Percentiles rank a stretch among this genome's conserved stretches.
phyloP scores from a whole-genome alignment of 2,888 invertebrate species.

The Tetragonula carbonaria region DNA sequence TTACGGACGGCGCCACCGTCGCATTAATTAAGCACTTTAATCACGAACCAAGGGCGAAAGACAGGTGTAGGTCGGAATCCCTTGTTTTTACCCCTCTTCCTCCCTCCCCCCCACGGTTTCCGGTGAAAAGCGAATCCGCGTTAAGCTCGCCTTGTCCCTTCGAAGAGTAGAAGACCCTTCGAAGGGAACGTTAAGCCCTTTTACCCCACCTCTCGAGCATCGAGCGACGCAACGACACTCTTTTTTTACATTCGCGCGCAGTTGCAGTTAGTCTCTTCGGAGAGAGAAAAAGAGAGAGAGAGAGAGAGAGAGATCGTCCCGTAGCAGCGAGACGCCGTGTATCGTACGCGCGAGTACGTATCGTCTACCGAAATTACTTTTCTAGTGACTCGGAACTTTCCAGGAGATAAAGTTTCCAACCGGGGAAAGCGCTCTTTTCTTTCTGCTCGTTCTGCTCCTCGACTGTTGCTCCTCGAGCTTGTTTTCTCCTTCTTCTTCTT shows the following conservation, averaged over 20 bases:
- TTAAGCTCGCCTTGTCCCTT: neutral
- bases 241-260: neutral
- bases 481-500: neutral
- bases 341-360: conserved; percentile 39
- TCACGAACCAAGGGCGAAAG: neutral
- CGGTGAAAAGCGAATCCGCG: conserved; percentile 17
- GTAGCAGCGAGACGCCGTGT: conserved; percentile 7
- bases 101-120: neutral
- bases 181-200: neutral
- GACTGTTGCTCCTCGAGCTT: neutral
- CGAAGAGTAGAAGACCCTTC: too few relatives aligned
- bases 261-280: neutral
- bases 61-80: too few relatives aligned
- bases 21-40: conserved; percentile 38
- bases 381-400: conserved; percentile 56
- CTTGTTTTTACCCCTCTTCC: neutral
- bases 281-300: conserved; percentile 15
- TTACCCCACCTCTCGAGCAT: neutral
- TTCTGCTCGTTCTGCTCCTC: neutral
- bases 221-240: neutral
- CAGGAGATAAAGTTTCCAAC: conserved; percentile 55
- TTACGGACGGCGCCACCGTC: too few relatives aligned
- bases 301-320: conserved; percentile 1
- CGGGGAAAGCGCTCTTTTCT: neutral
- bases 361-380: conserved; percentile 61